A percentile compares a stretch with the other conserved stretches of the same genome.
Evolutionary conservation across 2,113 vertebrate genomes (phyloP).

Genomic region (Aramus guarauna): DNA sequence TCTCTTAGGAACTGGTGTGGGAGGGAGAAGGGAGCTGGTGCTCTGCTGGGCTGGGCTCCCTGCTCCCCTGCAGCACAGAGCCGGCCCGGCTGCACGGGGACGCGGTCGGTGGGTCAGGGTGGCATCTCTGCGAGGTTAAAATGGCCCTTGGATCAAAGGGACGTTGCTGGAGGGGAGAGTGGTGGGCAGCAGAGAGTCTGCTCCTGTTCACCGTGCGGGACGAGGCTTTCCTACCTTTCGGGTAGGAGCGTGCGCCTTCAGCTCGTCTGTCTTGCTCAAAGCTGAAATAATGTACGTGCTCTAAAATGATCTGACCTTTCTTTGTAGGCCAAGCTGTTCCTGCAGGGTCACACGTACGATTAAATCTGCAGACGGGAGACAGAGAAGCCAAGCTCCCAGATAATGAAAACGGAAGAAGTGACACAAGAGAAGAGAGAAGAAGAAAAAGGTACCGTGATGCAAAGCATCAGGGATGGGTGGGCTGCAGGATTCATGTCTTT

Average conservation of each 20-base stretch:
- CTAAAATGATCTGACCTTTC: neutral
- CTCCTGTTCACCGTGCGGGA: fast-evolving
- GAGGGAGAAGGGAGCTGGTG: neutral
- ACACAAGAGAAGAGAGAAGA: conserved; percentile 66
- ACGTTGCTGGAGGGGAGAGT: neutral
- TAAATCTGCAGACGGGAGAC: conserved; percentile 91
- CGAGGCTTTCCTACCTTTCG: neutral
- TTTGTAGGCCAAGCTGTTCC: conserved; percentile 87
- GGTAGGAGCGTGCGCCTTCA: neutral
- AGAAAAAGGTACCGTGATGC: conserved; percentile 73
- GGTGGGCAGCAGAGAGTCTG: fast-evolving
- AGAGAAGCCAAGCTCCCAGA: conserved; percentile 81
- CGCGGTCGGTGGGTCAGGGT: fast-evolving
- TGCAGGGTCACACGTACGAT: conserved; percentile 84
- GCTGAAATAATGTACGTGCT: neutral
- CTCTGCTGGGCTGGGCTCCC: neutral
- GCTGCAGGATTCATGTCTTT: neutral
- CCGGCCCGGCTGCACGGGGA: neutral
- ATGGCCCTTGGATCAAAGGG: neutral
- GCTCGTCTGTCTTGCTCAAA: fast-evolving
- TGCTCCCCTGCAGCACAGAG: neutral
- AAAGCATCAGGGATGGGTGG: neutral
- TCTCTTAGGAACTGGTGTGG: neutral
- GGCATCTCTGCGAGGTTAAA: neutral
- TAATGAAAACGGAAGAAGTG: conserved; percentile 58